Conservation (phyloP, 2,888 invertebrate genomes). For the Apamea crenata region DNA sequence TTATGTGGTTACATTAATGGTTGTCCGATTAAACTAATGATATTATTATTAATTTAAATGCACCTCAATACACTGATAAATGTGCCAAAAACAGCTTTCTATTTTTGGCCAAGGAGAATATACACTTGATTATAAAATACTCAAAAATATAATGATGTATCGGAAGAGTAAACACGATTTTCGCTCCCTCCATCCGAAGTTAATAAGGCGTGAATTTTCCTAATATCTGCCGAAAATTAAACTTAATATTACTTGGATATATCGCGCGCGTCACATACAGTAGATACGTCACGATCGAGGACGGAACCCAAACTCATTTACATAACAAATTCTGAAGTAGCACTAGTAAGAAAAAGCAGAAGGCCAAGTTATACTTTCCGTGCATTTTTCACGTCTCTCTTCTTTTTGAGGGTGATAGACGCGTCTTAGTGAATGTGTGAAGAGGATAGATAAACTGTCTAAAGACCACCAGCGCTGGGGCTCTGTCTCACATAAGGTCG, state of each 20-base stretch:
- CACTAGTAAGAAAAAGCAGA: constrained; percentile 6
- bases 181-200: constrained; percentile 21
- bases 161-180: constrained; percentile 28
- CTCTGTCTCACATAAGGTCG: background rate
- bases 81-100: background rate
- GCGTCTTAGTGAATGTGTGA: background rate
- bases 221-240: constrained; percentile 50
- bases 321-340: constrained; percentile 51
- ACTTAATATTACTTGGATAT: constrained; percentile 38
- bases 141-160: constrained; percentile 21
- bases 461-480: background rate
- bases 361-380: background rate
- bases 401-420: background rate
- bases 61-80: background rate
- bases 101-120: background rate
- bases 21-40: too few species aligned
- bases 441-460: background rate
- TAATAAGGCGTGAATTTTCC: constrained; percentile 36
- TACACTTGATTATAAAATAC: constrained; percentile 20
- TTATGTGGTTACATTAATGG: too few species aligned
- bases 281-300: constrained; percentile 53
- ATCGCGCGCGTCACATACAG: constrained; percentile 49
- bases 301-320: constrained; percentile 58
- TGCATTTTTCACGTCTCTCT: background rate
- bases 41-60: background rate